These are phyloP conservation scores for Dallia pectoralis DNA, from an alignment of 2,797 vertebrate species.

Conservation along the genomic window DNA sequence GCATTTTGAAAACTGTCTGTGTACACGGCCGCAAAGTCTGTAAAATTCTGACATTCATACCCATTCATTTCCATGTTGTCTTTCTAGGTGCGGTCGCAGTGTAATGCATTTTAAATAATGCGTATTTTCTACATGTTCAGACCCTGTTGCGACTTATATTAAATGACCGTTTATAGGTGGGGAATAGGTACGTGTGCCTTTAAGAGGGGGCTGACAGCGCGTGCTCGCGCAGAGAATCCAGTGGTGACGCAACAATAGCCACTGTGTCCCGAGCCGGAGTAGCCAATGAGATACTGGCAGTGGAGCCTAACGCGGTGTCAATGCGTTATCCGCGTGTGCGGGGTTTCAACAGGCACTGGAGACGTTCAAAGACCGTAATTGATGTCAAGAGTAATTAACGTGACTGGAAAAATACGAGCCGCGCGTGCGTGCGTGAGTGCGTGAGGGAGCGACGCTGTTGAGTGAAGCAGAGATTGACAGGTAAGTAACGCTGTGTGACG, in stretches of 20 bases:
- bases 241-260: conserved; percentile 45
- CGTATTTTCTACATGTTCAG: not conserved
- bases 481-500: conserved; percentile 50
- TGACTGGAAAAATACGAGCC: not conserved
- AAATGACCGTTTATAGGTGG: not conserved
- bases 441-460: not conserved
- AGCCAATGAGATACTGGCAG: not conserved
- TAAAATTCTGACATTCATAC: not conserved
- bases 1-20: not conserved
- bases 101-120: not conserved
- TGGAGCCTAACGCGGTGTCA: not conserved
- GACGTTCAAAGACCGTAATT: not conserved
- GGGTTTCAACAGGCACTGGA: not conserved
- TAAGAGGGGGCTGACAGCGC: conserved; percentile 70
- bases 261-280: not conserved
- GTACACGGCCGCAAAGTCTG: not conserved
- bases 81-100: not conserved
- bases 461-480: conserved; percentile 52
- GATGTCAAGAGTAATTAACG: not conserved
- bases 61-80: not conserved
- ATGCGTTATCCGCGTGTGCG: not conserved
- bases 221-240: conserved; percentile 40
- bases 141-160: not conserved
- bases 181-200: conserved; percentile 58
- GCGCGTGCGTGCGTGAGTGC: too few species aligned